Conservation (phyloP, 2,888 invertebrate genomes). For the Pterostichus madidus region DNA sequence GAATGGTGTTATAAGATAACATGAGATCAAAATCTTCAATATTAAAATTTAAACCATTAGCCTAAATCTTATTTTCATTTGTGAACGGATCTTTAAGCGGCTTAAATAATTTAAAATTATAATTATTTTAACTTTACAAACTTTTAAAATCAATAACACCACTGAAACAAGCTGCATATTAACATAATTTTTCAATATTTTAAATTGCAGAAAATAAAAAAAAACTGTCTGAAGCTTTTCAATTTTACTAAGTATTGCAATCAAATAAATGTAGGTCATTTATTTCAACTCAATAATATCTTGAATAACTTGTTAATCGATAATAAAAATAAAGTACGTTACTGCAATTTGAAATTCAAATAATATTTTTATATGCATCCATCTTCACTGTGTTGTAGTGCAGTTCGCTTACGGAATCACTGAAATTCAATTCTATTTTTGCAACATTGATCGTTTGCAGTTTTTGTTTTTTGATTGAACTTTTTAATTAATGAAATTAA, state of each 20-base stretch:
- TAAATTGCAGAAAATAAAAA: too few relatives aligned
- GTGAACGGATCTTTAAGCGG: too few relatives aligned
- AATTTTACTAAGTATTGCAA: background rate
- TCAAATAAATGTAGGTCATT: slow-evolving; percentile 31
- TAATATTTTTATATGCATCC: slow-evolving; percentile 4
- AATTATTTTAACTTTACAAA: slow-evolving; percentile 32
- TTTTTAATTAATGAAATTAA: slow-evolving; percentile 32
- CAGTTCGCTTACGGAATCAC: background rate
- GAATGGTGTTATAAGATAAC: too few relatives aligned
- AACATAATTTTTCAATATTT: too few relatives aligned
- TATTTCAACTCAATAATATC: slow-evolving; percentile 4
- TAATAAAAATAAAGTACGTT: slow-evolving; percentile 9
- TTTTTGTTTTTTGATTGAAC: background rate
- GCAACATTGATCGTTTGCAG: background rate
- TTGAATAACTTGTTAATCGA: slow-evolving; percentile 5
- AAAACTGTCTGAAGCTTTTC: too few relatives aligned
- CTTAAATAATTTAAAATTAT: slow-evolving; percentile 42
- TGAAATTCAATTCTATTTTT: slow-evolving; percentile 13
- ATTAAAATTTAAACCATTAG: too few relatives aligned
- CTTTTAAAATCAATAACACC: slow-evolving; percentile 17
- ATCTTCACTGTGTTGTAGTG: background rate
- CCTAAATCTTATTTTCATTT: too few relatives aligned
- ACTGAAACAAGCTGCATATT: background rate
- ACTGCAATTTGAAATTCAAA: slow-evolving; percentile 18
- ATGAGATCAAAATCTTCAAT: too few relatives aligned